These are phyloP conservation scores for Cataglyphis hispanica DNA, from an alignment of 1,140 invertebrate species.

Conservation along the genomic window DNA sequence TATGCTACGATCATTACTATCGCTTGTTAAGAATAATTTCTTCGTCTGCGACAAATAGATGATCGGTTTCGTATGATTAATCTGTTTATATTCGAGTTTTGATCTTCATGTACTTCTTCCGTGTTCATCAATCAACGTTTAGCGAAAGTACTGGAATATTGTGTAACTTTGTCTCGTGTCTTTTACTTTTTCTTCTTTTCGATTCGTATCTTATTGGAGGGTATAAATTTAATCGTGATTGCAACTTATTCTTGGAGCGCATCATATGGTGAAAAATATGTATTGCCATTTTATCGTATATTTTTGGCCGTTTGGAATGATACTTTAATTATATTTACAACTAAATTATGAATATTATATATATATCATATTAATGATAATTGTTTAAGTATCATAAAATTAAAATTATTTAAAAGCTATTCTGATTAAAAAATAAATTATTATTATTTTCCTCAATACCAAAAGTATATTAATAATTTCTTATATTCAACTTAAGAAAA, in stretches of 20 bases:
- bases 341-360: neutral
- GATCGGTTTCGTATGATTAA: conserved; percentile 24
- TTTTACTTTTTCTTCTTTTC: conserved; percentile 32
- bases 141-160: conserved; percentile 46
- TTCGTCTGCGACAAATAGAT: neutral
- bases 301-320: neutral
- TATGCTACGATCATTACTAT: neutral
- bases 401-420: neutral
- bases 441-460: neutral
- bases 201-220: neutral
- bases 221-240: neutral
- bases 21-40: conserved; percentile 10
- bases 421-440: neutral
- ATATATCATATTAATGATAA: neutral
- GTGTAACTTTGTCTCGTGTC: conserved; percentile 10
- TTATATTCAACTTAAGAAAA: neutral
- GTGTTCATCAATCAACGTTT: conserved; percentile 68
- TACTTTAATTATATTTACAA: neutral
- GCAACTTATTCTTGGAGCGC: neutral
- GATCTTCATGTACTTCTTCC: conserved; percentile 55
- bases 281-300: neutral
- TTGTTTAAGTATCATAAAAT: neutral
- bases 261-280: neutral
- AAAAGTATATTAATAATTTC: neutral
- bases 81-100: conserved; percentile 36